Percentiles rank a stretch among this genome's conserved stretches.
phyloP scores from a whole-genome alignment of 1,140 invertebrate genomes.

The Macrobrachium rosenbergii region DNA sequence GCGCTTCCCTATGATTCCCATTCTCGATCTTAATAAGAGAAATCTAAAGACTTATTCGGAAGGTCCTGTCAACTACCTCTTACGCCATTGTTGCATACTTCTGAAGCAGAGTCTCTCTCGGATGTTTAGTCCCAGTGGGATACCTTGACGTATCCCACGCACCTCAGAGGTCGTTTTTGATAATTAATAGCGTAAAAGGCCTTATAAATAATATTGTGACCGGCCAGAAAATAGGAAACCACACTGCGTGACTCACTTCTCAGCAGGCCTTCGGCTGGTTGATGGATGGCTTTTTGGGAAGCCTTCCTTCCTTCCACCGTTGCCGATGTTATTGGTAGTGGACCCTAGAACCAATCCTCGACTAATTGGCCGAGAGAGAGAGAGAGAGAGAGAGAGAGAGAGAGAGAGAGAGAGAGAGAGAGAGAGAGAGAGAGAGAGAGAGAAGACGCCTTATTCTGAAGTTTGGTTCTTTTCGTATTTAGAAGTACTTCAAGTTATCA shows the following conservation, averaged over 20 bases:
- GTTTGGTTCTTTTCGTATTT: too few relatives aligned
- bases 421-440: neutral
- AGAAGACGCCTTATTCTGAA: too few relatives aligned
- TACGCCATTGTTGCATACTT: too few relatives aligned
- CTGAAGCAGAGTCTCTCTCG: too few relatives aligned
- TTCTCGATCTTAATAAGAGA: neutral
- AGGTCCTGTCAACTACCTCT: too few relatives aligned
- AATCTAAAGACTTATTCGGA: too few relatives aligned
- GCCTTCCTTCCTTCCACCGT: neutral
- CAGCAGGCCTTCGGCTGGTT: too few relatives aligned
- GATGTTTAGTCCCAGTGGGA: neutral
- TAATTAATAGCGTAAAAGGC: slow-evolving; percentile 26
- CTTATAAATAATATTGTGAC: slow-evolving; percentile 34
- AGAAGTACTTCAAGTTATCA: too few relatives aligned
- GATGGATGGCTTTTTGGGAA: neutral
- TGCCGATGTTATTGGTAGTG: slow-evolving; percentile 6
- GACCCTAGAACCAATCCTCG: slow-evolving; percentile 40
- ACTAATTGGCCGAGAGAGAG: slow-evolving; percentile 20
- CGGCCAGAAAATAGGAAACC: slow-evolving; percentile 24
- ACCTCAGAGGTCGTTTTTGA: neutral
- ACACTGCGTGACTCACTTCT: neutral
- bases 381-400: slow-evolving; percentile 1
- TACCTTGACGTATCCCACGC: neutral
- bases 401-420: neutral
- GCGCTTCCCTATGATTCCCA: neutral